A percentile compares a stretch with the other conserved stretches of the same genome.
Evolutionary conservation across 2,113 vertebrate genomes (phyloP).

Genomic region (Tragelaphus scriptus): DNA sequence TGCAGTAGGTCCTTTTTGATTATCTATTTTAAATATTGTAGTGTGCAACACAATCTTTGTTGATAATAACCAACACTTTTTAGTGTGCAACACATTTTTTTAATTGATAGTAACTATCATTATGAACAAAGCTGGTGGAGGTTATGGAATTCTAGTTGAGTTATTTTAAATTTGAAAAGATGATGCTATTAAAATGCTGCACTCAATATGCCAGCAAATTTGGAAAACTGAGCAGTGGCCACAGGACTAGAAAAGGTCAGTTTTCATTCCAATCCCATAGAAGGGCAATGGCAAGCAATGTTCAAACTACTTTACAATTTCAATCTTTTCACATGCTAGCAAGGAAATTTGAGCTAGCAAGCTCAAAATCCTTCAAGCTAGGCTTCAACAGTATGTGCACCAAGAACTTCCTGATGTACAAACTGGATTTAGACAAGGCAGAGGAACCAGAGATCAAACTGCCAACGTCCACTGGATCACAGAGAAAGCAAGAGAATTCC

Average conservation of each 20-base stretch:
- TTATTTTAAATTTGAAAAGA: neutral
- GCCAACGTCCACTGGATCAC: neutral
- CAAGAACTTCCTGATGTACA: neutral
- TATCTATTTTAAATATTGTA: neutral
- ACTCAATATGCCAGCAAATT: neutral
- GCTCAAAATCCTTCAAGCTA: neutral
- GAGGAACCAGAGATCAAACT: neutral
- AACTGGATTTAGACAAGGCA: neutral
- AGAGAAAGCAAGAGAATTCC: neutral
- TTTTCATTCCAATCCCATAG: neutral
- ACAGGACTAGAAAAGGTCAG: neutral
- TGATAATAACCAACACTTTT: neutral
- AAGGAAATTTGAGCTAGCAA: too few relatives aligned
- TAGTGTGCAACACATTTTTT: neutral
- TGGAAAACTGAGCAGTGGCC: neutral
- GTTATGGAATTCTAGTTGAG: neutral
- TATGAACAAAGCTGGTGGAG: neutral
- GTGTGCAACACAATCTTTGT: neutral
- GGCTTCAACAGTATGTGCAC: neutral
- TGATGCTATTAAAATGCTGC: neutral
- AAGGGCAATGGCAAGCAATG: neutral
- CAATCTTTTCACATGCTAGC: neutral
- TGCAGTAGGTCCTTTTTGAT: neutral
- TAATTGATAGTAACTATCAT: neutral
- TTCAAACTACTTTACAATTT: neutral